These are phyloP conservation scores for Cochlearius cochlearius DNA, from an alignment of 2,113 vertebrate species.

Conservation along the genomic window DNA sequence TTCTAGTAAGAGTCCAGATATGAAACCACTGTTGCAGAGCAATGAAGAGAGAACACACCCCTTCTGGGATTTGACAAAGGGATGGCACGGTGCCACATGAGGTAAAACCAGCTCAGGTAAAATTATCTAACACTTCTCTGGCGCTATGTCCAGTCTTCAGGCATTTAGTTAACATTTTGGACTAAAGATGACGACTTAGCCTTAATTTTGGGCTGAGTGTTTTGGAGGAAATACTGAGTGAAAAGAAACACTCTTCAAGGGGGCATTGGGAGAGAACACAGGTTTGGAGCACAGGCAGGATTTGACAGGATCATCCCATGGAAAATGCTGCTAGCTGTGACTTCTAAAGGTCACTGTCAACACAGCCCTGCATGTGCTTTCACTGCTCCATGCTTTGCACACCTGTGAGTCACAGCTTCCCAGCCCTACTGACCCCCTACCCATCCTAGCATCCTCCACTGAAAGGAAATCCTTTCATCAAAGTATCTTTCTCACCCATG, in stretches of 20 bases:
- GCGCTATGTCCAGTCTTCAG: not conserved
- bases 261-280: fast-evolving
- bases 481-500: not conserved
- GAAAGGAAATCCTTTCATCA: not conserved
- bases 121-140: not conserved
- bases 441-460: not conserved
- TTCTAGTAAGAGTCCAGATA: not conserved
- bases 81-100: not conserved
- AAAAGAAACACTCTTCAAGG: not conserved
- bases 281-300: not conserved
- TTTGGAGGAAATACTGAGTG: not conserved
- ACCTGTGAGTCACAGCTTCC: not conserved
- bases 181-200: not conserved
- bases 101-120: not conserved
- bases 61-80: not conserved
- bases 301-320: not conserved
- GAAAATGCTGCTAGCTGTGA: not conserved
- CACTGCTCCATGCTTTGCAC: not conserved
- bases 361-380: not conserved
- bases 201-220: not conserved
- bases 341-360: fast-evolving
- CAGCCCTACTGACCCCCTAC: not conserved
- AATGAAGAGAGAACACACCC: not conserved
- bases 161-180: not conserved
- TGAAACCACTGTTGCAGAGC: not conserved